Base-by-base conservation (phyloP, 2,113 vertebrate genomes). In the Pyxicephalus adspersus region DNA sequence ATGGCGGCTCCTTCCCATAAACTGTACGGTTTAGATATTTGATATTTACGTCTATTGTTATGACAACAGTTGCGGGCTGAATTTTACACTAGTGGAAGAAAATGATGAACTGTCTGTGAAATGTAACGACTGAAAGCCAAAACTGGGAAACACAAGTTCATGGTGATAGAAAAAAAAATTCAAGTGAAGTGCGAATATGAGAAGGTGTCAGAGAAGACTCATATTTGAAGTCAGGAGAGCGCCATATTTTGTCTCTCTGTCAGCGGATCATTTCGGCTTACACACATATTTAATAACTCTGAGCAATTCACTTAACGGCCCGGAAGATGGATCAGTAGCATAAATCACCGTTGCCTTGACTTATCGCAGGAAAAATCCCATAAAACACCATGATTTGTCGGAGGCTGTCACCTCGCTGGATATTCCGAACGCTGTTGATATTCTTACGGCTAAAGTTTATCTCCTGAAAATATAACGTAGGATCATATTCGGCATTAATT, bases 351-450 rank as follows among this genome's bases (percentile, higher is more conserved):
- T 90, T 88, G 89, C 85, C 88, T 85, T 86, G 87, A 90, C 90
- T 89, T 90, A 91, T 92, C 92, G 91, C 90, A 92, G 88, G 87
- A 91, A 88, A 87, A 90, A 88, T 89, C 88, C 90, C 88, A 68
- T 89, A 92, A 90, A 91, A 82, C 87, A 91, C 86, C 84, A 85
- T 94, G 93, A 94, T 94, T 94, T 94, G 90, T 91, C 85, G 83
- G 64, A 85, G 87, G 22, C 61, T 51, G 23, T 52, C 25, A 19
- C 61, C 18, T 19, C 61, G 16, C 23, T 26, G 11, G 2, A 18
- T 1, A 45, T 23, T 38, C 18, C 23, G 8, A 22, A 2, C 50
- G 22, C 11, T 31, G n/a, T 8, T 38, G 31, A 68, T 25, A 54
- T 51, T 70, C 38, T 51, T 52, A 17, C 22, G 18, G 50, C 25